Conservation (phyloP, 2,797 vertebrate genomes). For the Cheracebus regulus region DNA sequence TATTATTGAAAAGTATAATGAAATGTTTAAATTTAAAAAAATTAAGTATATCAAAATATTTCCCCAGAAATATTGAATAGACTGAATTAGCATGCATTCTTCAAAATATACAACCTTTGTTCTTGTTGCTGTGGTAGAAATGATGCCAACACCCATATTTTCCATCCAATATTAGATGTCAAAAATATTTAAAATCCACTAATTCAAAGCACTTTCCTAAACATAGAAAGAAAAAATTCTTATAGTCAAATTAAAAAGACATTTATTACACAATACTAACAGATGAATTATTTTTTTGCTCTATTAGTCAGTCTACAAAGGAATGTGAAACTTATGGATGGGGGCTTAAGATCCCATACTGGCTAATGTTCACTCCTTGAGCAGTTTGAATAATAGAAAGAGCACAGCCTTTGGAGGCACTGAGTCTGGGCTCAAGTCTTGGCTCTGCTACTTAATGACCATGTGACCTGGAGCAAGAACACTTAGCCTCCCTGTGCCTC, state of each 20-base stretch:
- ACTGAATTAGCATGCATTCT: background rate
- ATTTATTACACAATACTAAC: background rate
- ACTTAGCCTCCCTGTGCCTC: background rate
- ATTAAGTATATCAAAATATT: constrained; percentile 7
- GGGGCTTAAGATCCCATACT: background rate
- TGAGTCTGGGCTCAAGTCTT: background rate
- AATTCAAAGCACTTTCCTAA: background rate
- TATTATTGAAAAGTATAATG: background rate
- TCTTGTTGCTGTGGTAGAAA: background rate
- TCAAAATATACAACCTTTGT: background rate
- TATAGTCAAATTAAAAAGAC: background rate
- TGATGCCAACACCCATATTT: background rate
- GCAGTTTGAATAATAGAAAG: background rate
- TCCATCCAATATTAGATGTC: background rate
- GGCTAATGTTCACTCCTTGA: background rate
- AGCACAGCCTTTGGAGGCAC: background rate
- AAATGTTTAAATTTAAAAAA: constrained; percentile 45
- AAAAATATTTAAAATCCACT: background rate
- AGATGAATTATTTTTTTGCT: background rate
- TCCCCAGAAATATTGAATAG: constrained; percentile 1
- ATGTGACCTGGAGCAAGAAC: background rate
- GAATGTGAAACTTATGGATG: background rate
- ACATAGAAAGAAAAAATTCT: background rate
- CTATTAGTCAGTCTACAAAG: background rate
- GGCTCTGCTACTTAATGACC: background rate